Base-by-base conservation (phyloP, 1,140 invertebrate genomes). In the Pachyrhynchus sulphureomaculatus region DNA sequence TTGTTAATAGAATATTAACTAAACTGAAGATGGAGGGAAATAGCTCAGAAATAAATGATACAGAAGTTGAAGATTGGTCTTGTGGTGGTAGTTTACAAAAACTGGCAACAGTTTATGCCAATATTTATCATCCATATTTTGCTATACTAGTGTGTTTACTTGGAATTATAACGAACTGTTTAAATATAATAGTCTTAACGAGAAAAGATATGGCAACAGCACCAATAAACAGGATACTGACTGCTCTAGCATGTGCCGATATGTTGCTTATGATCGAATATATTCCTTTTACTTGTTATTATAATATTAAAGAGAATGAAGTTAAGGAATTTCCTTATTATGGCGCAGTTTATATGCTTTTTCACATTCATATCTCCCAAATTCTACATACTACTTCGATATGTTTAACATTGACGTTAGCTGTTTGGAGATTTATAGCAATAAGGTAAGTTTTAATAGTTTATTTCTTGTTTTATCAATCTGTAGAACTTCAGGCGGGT, bases 141-240 rank as follows among this genome's bases (percentile, higher is more conserved):
- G 83, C 86, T 13, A 75, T 91, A 1, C 68, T 83, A 1, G 88
- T 97, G 2, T 96, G 94, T 74, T 75, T 91, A 18, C 91, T 96
- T 66, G 94, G 95, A 17, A 89, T 89, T 33, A 78, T 95, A 49
- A 89, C 92, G n/a, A 97, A 97, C 72, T 78, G 91, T 10, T 77
- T 96, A 29, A 97, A 95, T 72, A 89, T 97, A 32, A 85, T 90
- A 2, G 92, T 97, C 0, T 75, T 97, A 20, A 95, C 93, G 0
- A 80, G 91, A 26, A 88, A 89, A 64, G 88, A 93, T 61, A 88
- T 95, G 82, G 83, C 85, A 2, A 78, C 83, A 33, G 86, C 89
- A 0, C 89, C 92, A 0, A 93, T 93, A 48, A 95, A 95, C 72
- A 81, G 86, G 51, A 90, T 95, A 29, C 81, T 95, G 0, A 85